Evolutionary conservation across 2,888 invertebrate genomes (phyloP).

Genomic region (Chesias legatella): DNA sequence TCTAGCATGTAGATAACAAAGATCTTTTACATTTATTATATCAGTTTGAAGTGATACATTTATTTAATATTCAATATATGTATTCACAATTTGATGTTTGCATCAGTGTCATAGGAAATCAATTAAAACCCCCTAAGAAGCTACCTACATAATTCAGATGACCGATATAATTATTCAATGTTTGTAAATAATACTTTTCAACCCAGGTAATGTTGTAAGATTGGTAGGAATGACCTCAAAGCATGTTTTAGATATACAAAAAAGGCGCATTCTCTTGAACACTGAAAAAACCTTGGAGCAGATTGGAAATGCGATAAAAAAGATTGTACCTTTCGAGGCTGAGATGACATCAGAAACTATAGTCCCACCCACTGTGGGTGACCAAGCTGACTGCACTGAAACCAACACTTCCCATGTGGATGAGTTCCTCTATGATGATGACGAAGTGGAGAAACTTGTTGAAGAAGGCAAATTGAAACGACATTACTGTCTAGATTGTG

Average conservation of each 20-base stretch:
- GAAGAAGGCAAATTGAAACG: constrained; percentile 54
- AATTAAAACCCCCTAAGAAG: too few species aligned
- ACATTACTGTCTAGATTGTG: constrained; percentile 61
- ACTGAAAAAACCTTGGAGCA: constrained; percentile 51
- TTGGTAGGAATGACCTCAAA: too few species aligned
- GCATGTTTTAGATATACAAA: constrained; percentile 51
- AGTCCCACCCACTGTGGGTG: constrained; percentile 59
- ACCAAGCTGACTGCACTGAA: constrained; percentile 76
- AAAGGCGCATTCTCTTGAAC: constrained; percentile 41
- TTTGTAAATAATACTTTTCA: neutral
- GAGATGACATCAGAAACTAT: constrained; percentile 64
- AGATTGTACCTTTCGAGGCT: constrained; percentile 59
- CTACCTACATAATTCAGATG: too few species aligned
- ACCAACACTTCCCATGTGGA: constrained; percentile 82
- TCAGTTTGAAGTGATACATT: too few species aligned
- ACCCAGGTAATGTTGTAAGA: too few species aligned
- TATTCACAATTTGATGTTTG: too few species aligned
- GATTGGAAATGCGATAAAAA: constrained; percentile 57
- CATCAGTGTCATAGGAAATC: too few species aligned
- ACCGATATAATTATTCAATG: too few species aligned
- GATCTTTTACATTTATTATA: too few species aligned
- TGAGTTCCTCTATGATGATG: constrained; percentile 85
- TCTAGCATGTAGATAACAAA: too few species aligned
- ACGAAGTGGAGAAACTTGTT: constrained; percentile 73
- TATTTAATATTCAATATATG: too few species aligned